Conservation (phyloP, 2,888 invertebrate species). For the Drosophila suboccidentalis region DNA sequence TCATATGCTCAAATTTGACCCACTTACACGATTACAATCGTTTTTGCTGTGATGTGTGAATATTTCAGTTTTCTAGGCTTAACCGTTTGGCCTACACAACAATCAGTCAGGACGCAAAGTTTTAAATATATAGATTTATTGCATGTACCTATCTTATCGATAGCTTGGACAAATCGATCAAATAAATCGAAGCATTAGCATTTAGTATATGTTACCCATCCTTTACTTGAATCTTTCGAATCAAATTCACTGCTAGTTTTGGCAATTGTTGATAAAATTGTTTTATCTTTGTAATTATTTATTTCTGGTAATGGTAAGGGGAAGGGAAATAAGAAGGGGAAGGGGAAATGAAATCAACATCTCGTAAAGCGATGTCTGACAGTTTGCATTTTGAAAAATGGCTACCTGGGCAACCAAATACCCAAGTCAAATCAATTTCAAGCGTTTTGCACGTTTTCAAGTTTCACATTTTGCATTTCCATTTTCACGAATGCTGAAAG, state of each 20-base stretch:
- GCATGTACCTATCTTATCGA: too few species aligned
- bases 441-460: conserved; percentile 57
- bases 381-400: conserved; percentile 48
- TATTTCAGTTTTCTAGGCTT: too few species aligned
- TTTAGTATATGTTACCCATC: not conserved
- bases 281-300: conserved; percentile 26
- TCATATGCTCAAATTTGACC: too few species aligned
- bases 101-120: too few species aligned
- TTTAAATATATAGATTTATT: too few species aligned
- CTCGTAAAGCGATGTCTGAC: conserved; percentile 27
- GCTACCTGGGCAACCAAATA: conserved; percentile 44
- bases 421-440: conserved; percentile 57
- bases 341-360: conserved; percentile 22
- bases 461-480: conserved; percentile 52
- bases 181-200: not conserved
- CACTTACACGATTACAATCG: too few species aligned
- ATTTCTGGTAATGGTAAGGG: not conserved
- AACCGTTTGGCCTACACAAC: too few species aligned
- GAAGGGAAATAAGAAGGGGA: too few species aligned
- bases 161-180: not conserved
- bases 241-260: not conserved
- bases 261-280: conserved; percentile 10
- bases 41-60: too few species aligned
- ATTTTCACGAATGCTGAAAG: conserved; percentile 5
- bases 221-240: not conserved